Evolutionary conservation across 2,113 vertebrate species (phyloP).

Genomic region (Indicator maculatus): DNA sequence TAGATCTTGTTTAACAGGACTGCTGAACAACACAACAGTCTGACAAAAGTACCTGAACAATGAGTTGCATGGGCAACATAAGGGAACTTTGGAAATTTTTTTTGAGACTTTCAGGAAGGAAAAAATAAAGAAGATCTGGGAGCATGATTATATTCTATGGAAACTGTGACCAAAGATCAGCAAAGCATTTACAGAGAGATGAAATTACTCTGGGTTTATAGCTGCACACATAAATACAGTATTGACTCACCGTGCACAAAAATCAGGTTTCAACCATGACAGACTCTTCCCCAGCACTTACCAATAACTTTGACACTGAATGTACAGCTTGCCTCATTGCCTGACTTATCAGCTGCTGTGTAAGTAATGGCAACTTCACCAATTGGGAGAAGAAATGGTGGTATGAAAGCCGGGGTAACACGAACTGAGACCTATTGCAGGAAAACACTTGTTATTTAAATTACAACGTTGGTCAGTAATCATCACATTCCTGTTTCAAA

Average conservation of each 20-base stretch:
- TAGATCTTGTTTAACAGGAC: background rate
- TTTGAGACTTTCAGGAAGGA: background rate
- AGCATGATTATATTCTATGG: background rate
- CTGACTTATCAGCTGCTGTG: conserved; percentile 81
- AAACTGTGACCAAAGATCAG: background rate
- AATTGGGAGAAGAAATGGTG: conserved; percentile 89
- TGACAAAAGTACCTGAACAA: background rate
- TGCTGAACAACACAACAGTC: background rate
- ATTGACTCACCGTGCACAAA: background rate
- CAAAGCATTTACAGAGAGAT: background rate
- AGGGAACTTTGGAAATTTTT: background rate
- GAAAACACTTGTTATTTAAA: conserved; percentile 46
- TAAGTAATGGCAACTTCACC: conserved; percentile 89
- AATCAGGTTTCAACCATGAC: background rate
- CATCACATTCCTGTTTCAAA: background rate
- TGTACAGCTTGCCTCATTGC: conserved; percentile 91
- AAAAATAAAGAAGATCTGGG: background rate
- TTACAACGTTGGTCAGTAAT: background rate
- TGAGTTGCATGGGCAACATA: background rate
- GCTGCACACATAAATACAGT: background rate
- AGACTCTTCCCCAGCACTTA: conserved; percentile 71
- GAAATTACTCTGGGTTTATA: background rate
- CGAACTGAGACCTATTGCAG: conserved; percentile 83
- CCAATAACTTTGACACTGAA: conserved; percentile 91
- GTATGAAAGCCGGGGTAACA: conserved; percentile 88